These are phyloP conservation scores for Arctocebus calabarensis DNA, from an alignment of 2,797 vertebrate species.

Conservation along the genomic window DNA sequence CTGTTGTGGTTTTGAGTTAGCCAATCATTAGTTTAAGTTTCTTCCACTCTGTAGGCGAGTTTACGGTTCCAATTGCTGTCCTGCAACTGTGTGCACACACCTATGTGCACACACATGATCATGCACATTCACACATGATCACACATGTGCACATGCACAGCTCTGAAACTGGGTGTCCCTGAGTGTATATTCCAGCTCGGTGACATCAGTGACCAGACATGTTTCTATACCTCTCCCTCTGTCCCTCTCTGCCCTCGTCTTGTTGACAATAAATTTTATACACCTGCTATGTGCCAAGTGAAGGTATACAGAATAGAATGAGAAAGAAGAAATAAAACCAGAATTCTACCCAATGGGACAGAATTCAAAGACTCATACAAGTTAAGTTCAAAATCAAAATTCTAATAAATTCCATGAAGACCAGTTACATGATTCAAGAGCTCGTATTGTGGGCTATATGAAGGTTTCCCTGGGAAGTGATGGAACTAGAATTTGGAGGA, in stretches of 20 bases:
- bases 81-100: background rate
- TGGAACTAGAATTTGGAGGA: too few species aligned
- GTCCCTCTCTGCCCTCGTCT: background rate
- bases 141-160: background rate
- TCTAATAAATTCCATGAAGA: background rate
- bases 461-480: background rate
- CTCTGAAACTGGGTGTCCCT: background rate
- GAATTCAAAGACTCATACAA: background rate
- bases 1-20: background rate
- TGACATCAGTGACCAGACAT: background rate
- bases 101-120: too few species aligned
- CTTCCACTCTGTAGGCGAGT: background rate
- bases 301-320: background rate
- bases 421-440: background rate
- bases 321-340: background rate
- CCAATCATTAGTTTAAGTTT: background rate
- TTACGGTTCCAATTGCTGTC: background rate
- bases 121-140: background rate
- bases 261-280: background rate
- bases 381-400: background rate
- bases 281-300: background rate
- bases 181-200: background rate
- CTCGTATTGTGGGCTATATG: rapidly evolving
- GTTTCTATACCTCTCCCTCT: too few species aligned
- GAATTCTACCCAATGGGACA: background rate